Evolutionary conservation across 1,140 invertebrate species (phyloP).

Genomic region (Lepidotrigona ventralis): DNA sequence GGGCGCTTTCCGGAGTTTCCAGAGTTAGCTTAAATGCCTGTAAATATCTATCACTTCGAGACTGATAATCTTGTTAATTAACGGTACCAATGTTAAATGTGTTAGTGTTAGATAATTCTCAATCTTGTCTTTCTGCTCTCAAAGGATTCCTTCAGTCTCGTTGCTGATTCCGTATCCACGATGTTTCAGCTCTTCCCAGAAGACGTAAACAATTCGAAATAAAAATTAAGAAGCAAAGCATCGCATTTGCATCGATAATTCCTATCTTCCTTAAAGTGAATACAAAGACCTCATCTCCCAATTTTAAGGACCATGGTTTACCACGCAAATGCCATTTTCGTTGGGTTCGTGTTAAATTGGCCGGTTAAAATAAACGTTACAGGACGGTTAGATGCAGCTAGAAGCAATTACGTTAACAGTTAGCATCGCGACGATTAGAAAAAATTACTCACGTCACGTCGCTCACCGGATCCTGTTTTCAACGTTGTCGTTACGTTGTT

Average conservation of each 20-base stretch:
- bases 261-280: background rate
- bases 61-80: background rate
- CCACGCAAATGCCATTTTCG: background rate
- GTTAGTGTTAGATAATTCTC: no score
- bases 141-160: no score
- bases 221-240: background rate
- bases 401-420: conserved; percentile 18
- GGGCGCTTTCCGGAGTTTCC: background rate
- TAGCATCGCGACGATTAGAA: background rate
- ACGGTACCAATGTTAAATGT: background rate
- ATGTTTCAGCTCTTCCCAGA: background rate
- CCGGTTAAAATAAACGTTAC: conserved; percentile 18
- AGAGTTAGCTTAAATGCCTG: background rate
- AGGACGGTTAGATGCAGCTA: background rate
- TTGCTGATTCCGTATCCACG: no score
- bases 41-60: background rate
- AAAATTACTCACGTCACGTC: background rate
- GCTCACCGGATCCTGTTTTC: background rate
- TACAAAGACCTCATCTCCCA: background rate
- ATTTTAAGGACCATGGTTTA: background rate
- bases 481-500: background rate
- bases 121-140: no score
- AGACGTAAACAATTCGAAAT: background rate
- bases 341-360: background rate
- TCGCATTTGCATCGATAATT: background rate